Evolutionary conservation across 2,797 vertebrate genomes (phyloP), one percentile per base, ranked within the genome.

Genomic region (Xiphophorus birchmanni): DNA sequence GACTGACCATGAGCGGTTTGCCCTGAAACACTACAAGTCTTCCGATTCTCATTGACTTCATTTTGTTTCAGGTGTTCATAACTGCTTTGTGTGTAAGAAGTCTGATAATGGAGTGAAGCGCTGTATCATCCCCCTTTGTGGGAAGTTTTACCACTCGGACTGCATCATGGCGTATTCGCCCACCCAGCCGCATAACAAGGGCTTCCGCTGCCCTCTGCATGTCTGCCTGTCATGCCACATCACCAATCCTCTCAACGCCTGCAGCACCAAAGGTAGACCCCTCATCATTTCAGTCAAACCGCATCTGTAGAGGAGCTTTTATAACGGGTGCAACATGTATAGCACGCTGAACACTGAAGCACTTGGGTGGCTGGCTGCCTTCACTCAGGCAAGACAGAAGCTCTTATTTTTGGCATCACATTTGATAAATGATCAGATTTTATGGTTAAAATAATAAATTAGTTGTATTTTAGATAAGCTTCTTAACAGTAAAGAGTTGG

Each of bases 221-320:
- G 97, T 98, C 80, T 99, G 99, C 83, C 96, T 98, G 93, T 96
- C 98, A 79, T 99, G 99, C 87, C 96, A 98, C 79, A 97, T 98
- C 92, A 93, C 95, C 92, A 99, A 99, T 92, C 99, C 98, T 37
- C 90, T 96, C 86, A 99, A 96, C 91, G 91, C 96, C 87, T 96
- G 96, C 80, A 96, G 96, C 12, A 97, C 97, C 54, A 99, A 99
- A 97, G 98, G 99, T 99, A 92, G 73, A 75, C 2, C 3, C 7
- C 18, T 1, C 21, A 1, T n/a, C 50, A 52, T 69, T 17, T 42
- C 47, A 29, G 1, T 11, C 23, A 17, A 21, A 50, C 35, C 2
- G 8, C 5, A 60, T 32, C 29, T 60, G 13, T 32, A 32, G 58
- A 32, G 12, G 12, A 7, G 1, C 11, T 58, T 29, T 58, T 13